Base-by-base conservation (phyloP, 2,113 vertebrate genomes). In the Fregetta grallaria region DNA sequence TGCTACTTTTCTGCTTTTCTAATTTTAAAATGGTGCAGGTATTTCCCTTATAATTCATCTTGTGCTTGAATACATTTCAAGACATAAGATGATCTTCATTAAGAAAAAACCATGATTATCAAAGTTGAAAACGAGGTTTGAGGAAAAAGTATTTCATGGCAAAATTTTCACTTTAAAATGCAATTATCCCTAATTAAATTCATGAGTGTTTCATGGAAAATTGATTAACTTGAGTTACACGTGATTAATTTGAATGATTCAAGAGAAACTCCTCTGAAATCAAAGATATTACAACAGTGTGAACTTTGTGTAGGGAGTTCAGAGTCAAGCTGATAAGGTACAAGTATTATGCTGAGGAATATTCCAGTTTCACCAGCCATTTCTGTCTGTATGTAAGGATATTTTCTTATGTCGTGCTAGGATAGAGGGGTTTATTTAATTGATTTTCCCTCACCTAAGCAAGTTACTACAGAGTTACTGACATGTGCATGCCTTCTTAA, bases 171-270 rank as follows among this genome's bases (percentile, higher is more conserved):
- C 21, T 83, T 90, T 61, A 90, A 87, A 94, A 74, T 58, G 34
- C 14, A 95, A 86, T 93, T 92, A 81, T 75, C 52, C 49, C 23
- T 65, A 95, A 96, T 93, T 93, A 93, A 70, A 82, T 88, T 86
- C 18, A 52, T 66, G 19, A 93, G 29, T 92, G 86, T 68, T 95
- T 86, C 53, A 72, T 47, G 47, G 61, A 15, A 94, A 95, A 62
- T 71, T 89, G 85, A 49, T 92, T 92, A 75, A 62, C 67, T 90
- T 90, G 72, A 87, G 50, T 80, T 95, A 68, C 30, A 76, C 7
- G 1, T 88, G n/a, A 78, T 68, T 86, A 66, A 75, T 95, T 90
- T 88, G 18, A 59, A 83, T 36, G 76, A 90, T 87, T 97, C 9
- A 8, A 0, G 1, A 92, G 38, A 49, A 93, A 59, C 22, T 62